Evolutionary conservation across 1,140 invertebrate genomes (phyloP).

Genomic region (Uloborus diversus): DNA sequence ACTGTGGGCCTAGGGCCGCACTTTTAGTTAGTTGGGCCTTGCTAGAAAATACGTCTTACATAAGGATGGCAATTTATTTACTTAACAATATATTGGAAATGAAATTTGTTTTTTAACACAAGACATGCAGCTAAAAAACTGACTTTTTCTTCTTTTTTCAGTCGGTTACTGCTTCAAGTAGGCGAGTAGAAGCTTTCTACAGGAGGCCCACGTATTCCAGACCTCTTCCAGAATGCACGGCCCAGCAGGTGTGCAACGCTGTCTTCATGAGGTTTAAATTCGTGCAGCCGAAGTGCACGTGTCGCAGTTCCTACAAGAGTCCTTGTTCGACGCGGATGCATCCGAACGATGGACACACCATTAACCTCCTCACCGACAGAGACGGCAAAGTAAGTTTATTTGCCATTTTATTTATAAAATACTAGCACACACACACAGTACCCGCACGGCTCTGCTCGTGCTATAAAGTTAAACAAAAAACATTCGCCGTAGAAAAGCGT

Average conservation of each 20-base stretch:
- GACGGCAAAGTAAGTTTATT: constrained; percentile 40
- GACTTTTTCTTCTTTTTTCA: background rate
- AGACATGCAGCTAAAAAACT: too few relatives aligned
- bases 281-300: constrained; percentile 90
- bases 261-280: constrained; percentile 91
- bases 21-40: too few relatives aligned
- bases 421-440: too few relatives aligned
- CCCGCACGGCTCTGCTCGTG: too few relatives aligned
- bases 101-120: too few relatives aligned
- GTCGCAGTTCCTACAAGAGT: constrained; percentile 83
- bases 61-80: too few relatives aligned
- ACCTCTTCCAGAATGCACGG: constrained; percentile 81
- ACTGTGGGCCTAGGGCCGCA: too few relatives aligned
- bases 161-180: background rate
- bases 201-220: constrained; percentile 12
- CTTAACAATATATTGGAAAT: too few relatives aligned
- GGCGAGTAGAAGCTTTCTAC: background rate
- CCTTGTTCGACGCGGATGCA: constrained; percentile 86
- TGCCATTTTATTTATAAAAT: background rate
- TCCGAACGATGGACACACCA: constrained; percentile 89
- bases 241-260: constrained; percentile 92
- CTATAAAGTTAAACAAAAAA: too few relatives aligned
- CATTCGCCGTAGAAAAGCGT: too few relatives aligned
- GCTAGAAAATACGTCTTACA: too few relatives aligned
- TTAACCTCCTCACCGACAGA: constrained; percentile 73